These are phyloP conservation scores for Budorcas taxicolor DNA, from an alignment of 2,113 vertebrate genomes.

Conservation along the genomic window DNA sequence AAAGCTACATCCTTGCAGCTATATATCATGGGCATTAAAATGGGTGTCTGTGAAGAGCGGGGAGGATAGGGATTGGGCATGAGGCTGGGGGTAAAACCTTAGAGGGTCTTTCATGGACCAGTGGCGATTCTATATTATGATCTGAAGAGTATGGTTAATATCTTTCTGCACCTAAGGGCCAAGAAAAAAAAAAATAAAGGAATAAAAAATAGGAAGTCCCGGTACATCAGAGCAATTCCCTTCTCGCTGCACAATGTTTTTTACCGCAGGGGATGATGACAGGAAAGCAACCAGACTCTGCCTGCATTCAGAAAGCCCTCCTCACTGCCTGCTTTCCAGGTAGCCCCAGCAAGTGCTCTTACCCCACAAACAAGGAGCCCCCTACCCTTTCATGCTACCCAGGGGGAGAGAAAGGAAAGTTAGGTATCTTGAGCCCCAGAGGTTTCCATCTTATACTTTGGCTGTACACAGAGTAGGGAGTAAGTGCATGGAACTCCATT, in stretches of 20 bases:
- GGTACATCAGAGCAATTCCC: not conserved
- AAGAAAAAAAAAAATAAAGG: not conserved
- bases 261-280: not conserved
- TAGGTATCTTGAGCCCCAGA: not conserved
- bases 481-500: not conserved
- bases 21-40: not conserved
- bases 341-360: not conserved
- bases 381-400: not conserved
- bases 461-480: not conserved
- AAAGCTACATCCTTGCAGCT: not conserved
- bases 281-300: not conserved
- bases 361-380: not conserved
- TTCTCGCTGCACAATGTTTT: not conserved
- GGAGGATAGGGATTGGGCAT: not conserved
- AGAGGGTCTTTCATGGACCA: not conserved
- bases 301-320: not conserved
- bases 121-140: not conserved
- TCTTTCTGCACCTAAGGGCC: not conserved
- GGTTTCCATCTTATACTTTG: not conserved
- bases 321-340: not conserved
- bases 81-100: not conserved
- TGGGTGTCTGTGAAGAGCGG: not conserved
- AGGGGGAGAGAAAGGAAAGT: not conserved
- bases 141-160: slow-evolving; percentile 22
- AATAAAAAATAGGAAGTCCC: not conserved